These are phyloP conservation scores for Buphagus erythrorhynchus DNA, from an alignment of 2,797 vertebrate genomes.

Conservation along the genomic window DNA sequence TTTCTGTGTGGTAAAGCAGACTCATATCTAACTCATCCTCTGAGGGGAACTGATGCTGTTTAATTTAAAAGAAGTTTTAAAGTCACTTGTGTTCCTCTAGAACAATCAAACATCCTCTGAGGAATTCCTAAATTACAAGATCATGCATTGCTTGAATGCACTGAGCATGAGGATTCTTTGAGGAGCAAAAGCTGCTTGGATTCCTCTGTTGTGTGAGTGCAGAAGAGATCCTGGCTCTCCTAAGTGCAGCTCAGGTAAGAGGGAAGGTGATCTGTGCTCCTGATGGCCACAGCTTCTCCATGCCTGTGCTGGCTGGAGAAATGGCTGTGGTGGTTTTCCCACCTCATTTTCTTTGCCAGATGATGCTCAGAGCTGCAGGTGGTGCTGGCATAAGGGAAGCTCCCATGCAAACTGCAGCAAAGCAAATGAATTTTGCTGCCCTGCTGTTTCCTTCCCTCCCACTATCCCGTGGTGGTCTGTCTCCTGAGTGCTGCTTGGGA, in stretches of 20 bases:
- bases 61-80: background rate
- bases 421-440: background rate
- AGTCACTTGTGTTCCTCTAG: background rate
- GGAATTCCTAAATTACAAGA: background rate
- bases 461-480: background rate
- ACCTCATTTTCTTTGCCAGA: background rate
- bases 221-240: background rate
- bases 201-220: fast-evolving
- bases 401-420: slow-evolving; percentile 27
- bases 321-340: background rate
- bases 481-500: slow-evolving; percentile 46
- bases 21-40: background rate
- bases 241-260: background rate
- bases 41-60: background rate
- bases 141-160: background rate
- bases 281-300: background rate
- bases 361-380: slow-evolving; percentile 32
- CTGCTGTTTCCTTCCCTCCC: slow-evolving; percentile 2
- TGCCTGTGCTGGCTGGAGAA: background rate
- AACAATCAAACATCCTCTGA: background rate
- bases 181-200: background rate
- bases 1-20: background rate
- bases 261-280: background rate
- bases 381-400: background rate
- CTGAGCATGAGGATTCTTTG: background rate